Percentiles rank a stretch among this genome's conserved stretches.
These are phyloP conservation scores for Dermatophagoides farinae DNA, from an alignment of 1,140 invertebrate genomes.

Conservation along the genomic window DNA sequence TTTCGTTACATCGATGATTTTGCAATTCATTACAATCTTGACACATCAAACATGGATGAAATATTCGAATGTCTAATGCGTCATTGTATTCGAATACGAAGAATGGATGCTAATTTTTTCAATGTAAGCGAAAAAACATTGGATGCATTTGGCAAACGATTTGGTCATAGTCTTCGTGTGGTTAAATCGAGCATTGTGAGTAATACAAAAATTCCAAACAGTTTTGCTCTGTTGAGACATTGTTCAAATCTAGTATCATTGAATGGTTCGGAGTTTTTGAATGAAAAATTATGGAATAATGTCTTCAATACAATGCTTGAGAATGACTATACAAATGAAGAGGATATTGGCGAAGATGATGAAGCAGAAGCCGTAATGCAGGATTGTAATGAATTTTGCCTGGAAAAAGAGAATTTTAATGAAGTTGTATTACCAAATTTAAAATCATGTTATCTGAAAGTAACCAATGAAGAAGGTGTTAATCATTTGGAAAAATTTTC, in stretches of 20 bases:
- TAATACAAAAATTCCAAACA: conserved; percentile 2
- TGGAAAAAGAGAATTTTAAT: background rate
- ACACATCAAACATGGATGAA: conserved; percentile 4
- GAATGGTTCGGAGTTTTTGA: background rate
- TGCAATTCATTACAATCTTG: background rate
- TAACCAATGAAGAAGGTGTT: conserved; percentile 10
- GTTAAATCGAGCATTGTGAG: conserved; percentile 4
- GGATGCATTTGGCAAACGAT: background rate
- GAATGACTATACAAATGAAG: background rate
- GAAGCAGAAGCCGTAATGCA: background rate
- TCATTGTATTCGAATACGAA: conserved; percentile 6
- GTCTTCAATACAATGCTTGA: conserved; percentile 3
- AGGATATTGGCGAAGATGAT: background rate
- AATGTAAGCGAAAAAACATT: conserved; percentile 4
- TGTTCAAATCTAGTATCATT: conserved; percentile 3
- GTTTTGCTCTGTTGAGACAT: conserved; percentile 1
- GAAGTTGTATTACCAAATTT: conserved; percentile 6
- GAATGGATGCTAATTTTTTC: conserved; percentile 6
- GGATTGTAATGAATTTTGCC: too few species aligned
- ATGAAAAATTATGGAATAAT: conserved; percentile 4
- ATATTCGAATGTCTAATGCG: background rate
- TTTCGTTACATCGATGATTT: conserved; percentile 7
- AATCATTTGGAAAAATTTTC: conserved; percentile 8
- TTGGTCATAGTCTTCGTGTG: conserved; percentile 7
- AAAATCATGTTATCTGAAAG: background rate